Base-by-base conservation (phyloP, 1,140 invertebrate species). In the Telenomus remus region DNA sequence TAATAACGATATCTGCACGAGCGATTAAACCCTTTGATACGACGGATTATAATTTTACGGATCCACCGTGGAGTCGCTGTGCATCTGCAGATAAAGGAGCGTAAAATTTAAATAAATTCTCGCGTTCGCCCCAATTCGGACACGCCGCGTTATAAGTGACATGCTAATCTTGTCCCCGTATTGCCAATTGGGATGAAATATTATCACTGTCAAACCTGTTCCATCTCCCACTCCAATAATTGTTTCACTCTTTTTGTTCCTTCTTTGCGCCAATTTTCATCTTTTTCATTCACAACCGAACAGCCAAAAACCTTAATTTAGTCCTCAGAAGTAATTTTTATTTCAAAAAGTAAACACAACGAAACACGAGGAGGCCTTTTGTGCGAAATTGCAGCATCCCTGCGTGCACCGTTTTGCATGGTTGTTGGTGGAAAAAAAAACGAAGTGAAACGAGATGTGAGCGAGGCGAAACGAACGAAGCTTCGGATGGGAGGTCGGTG, bases 91-190 rank as follows among this genome's bases (percentile, higher is more conserved):
- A 47, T 70, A 79, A 79, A 80, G 80, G 56, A 85, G 83, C 85
- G 84, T 85, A 84, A 85, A 86, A 86, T 86, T 85, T 86, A 78
- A 85, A 86, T 84, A 86, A 86, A 86, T 86, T 84, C 81, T 72
- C 55, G 68, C 65, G 71, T 75, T 61, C 79, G 78, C 69, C 57
- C 82, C 60, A 71, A 63, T 59, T 79, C 70, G 75, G 84, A 81
- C 79, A 85, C 82, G 84, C 72, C 50, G 56, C 76, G 80, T 86
- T 84, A 27, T 27, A 86, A 63, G 80, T 85, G 84, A 86, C 85
- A 86, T 86, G 84, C 84, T 86, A 86, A 86, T 85, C 81, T 81
- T 63, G 65, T 54, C 78, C 55, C 78, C 76, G 50, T 71, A 66
- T 9, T 39, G 73, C 69, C 43, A 56, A 44, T 59, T 34, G 76